Conservation (phyloP, 2,888 invertebrate genomes). For the Scaeva pyrastri region DNA sequence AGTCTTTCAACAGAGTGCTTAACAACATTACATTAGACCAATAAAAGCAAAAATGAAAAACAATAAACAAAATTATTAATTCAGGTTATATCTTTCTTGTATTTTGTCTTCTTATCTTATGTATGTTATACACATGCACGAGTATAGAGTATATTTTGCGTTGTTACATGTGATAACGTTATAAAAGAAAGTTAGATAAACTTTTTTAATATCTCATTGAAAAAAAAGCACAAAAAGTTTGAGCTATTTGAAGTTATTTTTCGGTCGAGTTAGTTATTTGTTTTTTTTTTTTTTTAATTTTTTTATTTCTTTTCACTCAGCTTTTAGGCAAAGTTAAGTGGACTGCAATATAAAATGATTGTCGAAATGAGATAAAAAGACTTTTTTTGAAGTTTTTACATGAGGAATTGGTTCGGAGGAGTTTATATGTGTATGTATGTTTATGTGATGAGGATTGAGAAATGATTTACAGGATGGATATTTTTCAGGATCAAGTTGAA, state of each 20-base stretch:
- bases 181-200: constrained; percentile 15
- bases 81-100: constrained; percentile 46
- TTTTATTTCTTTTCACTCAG: constrained; percentile 17
- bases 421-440: neutral
- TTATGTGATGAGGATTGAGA: neutral
- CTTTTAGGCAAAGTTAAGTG: constrained; percentile 25
- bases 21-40: constrained; percentile 65
- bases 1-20: constrained; percentile 56
- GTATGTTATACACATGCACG: neutral
- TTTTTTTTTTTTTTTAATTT: constrained; percentile 20
- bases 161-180: constrained; percentile 29
- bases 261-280: constrained; percentile 48
- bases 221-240: constrained; percentile 9
- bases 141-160: neutral
- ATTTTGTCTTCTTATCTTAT: constrained; percentile 20
- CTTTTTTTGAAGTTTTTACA: constrained; percentile 1
- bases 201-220: constrained; percentile 47
- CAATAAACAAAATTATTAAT: constrained; percentile 74
- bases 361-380: constrained; percentile 33
- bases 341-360: constrained; percentile 40
- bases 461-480: neutral
- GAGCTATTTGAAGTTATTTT: constrained; percentile 46
- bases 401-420: neutral
- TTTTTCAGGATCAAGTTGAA: neutral
- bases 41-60: constrained; percentile 61